Evolutionary conservation across 64 coral and sea anemone species (phyloP).

Genomic region (Pocillopora damicornis): DNA sequence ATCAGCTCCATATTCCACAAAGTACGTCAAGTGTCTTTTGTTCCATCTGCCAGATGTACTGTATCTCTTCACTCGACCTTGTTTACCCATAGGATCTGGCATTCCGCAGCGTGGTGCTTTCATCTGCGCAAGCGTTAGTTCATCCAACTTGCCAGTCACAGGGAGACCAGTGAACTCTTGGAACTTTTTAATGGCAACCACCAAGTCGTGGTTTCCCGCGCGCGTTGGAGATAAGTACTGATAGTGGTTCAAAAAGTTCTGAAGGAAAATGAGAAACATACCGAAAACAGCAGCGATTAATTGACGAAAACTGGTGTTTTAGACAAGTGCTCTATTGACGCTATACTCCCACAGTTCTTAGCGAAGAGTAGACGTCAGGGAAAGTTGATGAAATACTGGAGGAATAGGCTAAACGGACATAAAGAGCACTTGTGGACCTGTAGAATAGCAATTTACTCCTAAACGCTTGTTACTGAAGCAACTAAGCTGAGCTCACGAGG

Average conservation of each 20-base stretch:
- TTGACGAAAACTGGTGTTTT: no score
- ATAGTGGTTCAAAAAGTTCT: constrained; percentile 21
- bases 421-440: no score
- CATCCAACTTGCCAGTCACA: constrained; percentile 1
- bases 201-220: neutral
- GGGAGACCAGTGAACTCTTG: constrained; percentile 3
- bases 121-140: neutral
- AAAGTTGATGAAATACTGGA: no score
- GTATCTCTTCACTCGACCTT: neutral
- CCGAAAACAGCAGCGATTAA: neutral
- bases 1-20: constrained; percentile 10
- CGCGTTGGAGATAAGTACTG: neutral
- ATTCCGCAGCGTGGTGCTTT: constrained; percentile 18
- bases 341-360: no score
- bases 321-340: no score
- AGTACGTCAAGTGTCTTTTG: neutral
- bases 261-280: neutral
- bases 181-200: neutral
- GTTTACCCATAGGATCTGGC: neutral
- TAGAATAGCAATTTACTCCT: no score
- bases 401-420: no score
- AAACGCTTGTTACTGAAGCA: no score
- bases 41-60: neutral
- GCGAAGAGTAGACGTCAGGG: no score
- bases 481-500: no score